These are phyloP conservation scores for Pygmarrhopalites habei DNA, from an alignment of 1,140 invertebrate species.

Conservation along the genomic window DNA sequence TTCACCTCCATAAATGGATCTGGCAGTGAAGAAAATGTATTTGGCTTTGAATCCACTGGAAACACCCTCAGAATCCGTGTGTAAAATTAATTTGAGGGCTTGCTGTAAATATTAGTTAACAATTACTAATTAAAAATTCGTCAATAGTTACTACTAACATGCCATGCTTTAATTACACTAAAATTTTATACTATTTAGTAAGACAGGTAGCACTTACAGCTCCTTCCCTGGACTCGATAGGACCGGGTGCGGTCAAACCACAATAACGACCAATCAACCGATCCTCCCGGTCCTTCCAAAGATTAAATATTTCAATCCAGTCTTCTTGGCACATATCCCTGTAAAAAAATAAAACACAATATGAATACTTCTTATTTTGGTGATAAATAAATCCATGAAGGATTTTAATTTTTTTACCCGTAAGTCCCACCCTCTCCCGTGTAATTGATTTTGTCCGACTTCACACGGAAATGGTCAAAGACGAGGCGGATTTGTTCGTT, in stretches of 20 bases:
- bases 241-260: conserved; percentile 51
- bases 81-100: conserved; percentile 72
- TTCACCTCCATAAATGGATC: conserved; percentile 73
- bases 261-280: conserved; percentile 66
- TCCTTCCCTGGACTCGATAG: conserved; percentile 77
- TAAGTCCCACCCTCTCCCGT: conserved; percentile 52
- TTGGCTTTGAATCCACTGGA: conserved; percentile 82
- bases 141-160: no score
- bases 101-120: no score
- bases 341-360: conserved; percentile 21
- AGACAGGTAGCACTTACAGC: no score
- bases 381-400: neutral
- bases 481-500: conserved; percentile 86
- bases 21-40: conserved; percentile 79
- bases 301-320: conserved; percentile 86
- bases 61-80: conserved; percentile 72
- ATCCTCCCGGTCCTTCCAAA: conserved; percentile 69
- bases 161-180: no score
- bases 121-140: no score
- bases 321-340: conserved; percentile 68
- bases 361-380: neutral
- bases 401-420: no score
- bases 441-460: conserved; percentile 54
- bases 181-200: no score
- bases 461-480: conserved; percentile 86